These are phyloP conservation scores for Motacilla tschutschensis DNA, from an alignment of 2,113 vertebrate species.

Conservation along the genomic window DNA sequence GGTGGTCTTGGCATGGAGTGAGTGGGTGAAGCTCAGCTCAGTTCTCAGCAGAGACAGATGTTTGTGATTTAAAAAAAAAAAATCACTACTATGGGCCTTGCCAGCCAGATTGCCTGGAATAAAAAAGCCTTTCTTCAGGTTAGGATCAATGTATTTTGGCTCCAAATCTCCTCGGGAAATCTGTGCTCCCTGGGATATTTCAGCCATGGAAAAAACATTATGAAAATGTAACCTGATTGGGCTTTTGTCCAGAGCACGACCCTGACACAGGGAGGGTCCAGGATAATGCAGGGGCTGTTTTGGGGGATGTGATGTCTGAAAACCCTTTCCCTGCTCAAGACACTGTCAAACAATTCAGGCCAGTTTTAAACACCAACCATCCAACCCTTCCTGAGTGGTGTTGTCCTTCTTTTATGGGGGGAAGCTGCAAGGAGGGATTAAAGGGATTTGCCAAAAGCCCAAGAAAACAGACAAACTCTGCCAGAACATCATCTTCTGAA, in stretches of 20 bases:
- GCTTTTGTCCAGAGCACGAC: background rate
- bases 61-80: background rate
- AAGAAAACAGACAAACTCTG: background rate
- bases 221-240: background rate
- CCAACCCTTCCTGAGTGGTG: accelerated
- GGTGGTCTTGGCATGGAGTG: slow-evolving; percentile 11
- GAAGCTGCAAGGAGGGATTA: background rate
- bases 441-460: background rate
- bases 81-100: background rate
- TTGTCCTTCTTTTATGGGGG: background rate
- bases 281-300: background rate
- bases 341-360: background rate
- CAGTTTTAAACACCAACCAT: background rate
- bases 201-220: background rate
- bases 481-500: background rate
- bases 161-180: background rate
- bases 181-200: background rate
- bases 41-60: slow-evolving; percentile 10
- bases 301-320: background rate
- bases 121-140: background rate
- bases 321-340: background rate
- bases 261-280: background rate
- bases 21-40: background rate
- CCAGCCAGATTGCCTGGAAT: background rate
- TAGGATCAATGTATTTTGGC: background rate